Conservation (phyloP, 2,888 invertebrate species). For the Eristalinus aeneus region DNA sequence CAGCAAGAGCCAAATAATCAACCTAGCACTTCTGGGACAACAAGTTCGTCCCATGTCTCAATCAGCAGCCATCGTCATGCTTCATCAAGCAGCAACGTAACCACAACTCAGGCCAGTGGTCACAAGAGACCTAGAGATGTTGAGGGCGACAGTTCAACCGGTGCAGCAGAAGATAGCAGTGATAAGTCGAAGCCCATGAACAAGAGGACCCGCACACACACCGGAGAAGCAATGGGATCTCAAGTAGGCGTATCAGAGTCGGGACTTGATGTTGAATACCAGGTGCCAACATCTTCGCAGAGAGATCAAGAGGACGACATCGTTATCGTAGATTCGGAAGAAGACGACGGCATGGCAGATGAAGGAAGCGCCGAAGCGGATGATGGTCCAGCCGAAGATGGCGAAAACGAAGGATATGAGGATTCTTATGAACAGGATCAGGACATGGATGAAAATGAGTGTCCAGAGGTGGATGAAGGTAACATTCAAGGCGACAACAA, state of each 20-base stretch:
- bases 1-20: slow-evolving; percentile 78
- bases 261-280: slow-evolving; percentile 86
- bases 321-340: slow-evolving; percentile 90
- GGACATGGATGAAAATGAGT: slow-evolving; percentile 83
- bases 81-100: slow-evolving; percentile 86
- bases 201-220: slow-evolving; percentile 78
- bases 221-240: slow-evolving; percentile 76
- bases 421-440: slow-evolving; percentile 82
- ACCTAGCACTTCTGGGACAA: slow-evolving; percentile 79
- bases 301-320: slow-evolving; percentile 93
- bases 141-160: slow-evolving; percentile 82
- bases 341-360: slow-evolving; percentile 83
- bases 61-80: slow-evolving; percentile 81
- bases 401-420: slow-evolving; percentile 83
- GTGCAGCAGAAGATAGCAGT: slow-evolving; percentile 80
- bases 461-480: slow-evolving; percentile 81
- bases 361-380: slow-evolving; percentile 83
- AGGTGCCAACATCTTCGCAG: slow-evolving; percentile 93
- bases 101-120: slow-evolving; percentile 84
- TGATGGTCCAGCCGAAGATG: slow-evolving; percentile 81
- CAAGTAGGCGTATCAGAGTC: slow-evolving; percentile 83
- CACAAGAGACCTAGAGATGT: slow-evolving; percentile 84
- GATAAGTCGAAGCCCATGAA: slow-evolving; percentile 77
- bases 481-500: slow-evolving; percentile 84
- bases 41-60: slow-evolving; percentile 77